A percentile compares a stretch with the other conserved stretches of the same genome.
These are phyloP conservation scores for Caenorhabditis auriculariae DNA, from an alignment of 2,888 invertebrate genomes.

Conservation along the genomic window DNA sequence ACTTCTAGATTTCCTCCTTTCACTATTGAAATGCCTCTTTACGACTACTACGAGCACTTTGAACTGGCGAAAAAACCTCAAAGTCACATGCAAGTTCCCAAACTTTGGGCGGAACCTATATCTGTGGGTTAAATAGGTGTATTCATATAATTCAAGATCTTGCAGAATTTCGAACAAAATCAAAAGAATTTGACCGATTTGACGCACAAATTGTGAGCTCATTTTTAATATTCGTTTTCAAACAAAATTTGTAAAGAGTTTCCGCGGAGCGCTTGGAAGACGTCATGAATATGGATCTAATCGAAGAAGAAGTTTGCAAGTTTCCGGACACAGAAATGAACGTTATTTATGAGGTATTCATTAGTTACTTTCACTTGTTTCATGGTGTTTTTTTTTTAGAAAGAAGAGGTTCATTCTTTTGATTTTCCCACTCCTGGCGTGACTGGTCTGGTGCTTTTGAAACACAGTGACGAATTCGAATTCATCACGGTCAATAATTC, in stretches of 20 bases:
- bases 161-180: too few species aligned
- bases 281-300: neutral
- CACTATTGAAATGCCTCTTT: constrained; percentile 9
- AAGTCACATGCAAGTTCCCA: constrained; percentile 4
- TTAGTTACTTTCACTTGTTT: too few species aligned
- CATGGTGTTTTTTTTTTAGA: constrained; percentile 7
- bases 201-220: too few species aligned
- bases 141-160: too few species aligned
- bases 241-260: constrained; percentile 9
- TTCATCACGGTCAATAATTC: too few species aligned
- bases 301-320: neutral
- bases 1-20: neutral
- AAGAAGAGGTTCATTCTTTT: constrained; percentile 9
- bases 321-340: too few species aligned
- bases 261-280: neutral
- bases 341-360: too few species aligned
- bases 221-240: too few species aligned
- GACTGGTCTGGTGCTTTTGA: constrained; percentile 19
- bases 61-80: constrained; percentile 14
- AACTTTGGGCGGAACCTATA: constrained; percentile 7
- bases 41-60: constrained; percentile 13
- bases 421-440: constrained; percentile 24
- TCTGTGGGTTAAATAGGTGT: constrained; percentile 4
- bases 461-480: neutral
- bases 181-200: too few species aligned